These are phyloP conservation scores for Melitaea cinxia DNA, from an alignment of 1,140 invertebrate genomes.

Conservation along the genomic window DNA sequence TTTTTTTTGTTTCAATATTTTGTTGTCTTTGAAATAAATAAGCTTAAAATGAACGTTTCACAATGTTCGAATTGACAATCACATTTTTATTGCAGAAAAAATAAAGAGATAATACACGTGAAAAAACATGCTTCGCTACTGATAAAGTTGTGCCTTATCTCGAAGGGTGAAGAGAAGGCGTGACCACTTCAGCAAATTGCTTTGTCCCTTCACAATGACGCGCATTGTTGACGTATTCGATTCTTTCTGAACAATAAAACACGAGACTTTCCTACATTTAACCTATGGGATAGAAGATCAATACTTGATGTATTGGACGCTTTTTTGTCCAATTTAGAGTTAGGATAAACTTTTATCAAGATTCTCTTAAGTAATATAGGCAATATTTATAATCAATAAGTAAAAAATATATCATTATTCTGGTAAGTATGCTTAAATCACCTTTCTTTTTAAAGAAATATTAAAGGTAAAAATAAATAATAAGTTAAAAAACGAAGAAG, in stretches of 20 bases:
- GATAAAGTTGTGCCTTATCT: slow-evolving; percentile 45
- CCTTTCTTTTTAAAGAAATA: neutral
- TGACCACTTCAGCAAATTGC: slow-evolving; percentile 58
- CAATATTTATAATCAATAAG: neutral
- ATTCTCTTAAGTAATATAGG: neutral
- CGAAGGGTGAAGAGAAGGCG: slow-evolving; percentile 38
- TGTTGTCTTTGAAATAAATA: too few relatives aligned
- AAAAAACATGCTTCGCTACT: slow-evolving; percentile 18
- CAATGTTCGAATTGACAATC: neutral
- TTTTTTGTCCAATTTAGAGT: slow-evolving; percentile 13
- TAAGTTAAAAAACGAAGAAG: neutral
- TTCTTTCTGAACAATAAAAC: slow-evolving; percentile 53
- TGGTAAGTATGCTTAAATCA: too few relatives aligned
- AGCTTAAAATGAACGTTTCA: too few relatives aligned
- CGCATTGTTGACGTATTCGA: slow-evolving; percentile 49
- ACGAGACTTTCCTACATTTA: slow-evolving; percentile 32
- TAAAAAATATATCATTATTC: too few relatives aligned
- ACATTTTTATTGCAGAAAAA: slow-evolving; percentile 1
- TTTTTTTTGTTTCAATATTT: too few relatives aligned
- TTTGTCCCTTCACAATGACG: slow-evolving; percentile 46
- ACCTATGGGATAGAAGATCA: slow-evolving; percentile 30
- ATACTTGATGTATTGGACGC: slow-evolving; percentile 25
- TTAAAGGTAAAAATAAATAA: slow-evolving; percentile 10
- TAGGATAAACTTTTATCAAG: slow-evolving; percentile 1
- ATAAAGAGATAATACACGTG: slow-evolving; percentile 28